Conservation (phyloP, 2,888 invertebrate genomes). For the Neoascia interrupta region DNA sequence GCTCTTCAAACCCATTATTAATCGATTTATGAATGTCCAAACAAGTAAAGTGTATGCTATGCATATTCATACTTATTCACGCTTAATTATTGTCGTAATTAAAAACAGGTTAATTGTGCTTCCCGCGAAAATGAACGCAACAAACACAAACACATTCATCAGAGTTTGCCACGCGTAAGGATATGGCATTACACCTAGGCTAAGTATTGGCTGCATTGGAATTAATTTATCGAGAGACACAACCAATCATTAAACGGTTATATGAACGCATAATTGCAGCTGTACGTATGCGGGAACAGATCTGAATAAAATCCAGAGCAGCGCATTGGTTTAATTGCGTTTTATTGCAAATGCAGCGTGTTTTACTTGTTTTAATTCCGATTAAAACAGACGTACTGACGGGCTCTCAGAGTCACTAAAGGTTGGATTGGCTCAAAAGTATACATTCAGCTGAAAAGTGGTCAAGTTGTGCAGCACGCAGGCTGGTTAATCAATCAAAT, state of each 20-base stretch:
- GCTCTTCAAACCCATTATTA: slow-evolving; percentile 15
- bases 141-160: neutral
- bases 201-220: slow-evolving; percentile 4
- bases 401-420: neutral
- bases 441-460: neutral
- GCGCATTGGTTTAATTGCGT: slow-evolving; percentile 10
- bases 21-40: slow-evolving; percentile 38
- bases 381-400: neutral
- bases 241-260: slow-evolving; percentile 55
- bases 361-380: neutral
- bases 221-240: slow-evolving; percentile 36
- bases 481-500: slow-evolving; percentile 8
- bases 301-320: neutral
- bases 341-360: slow-evolving; percentile 3
- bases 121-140: neutral
- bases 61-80: no score
- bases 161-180: neutral
- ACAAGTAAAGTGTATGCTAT: no score
- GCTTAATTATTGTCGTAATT: slow-evolving; percentile 47
- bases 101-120: slow-evolving; percentile 49
- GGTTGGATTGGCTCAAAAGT: neutral
- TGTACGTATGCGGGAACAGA: neutral
- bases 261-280: slow-evolving; percentile 46
- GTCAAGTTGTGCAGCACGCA: neutral
- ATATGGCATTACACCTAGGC: slow-evolving; percentile 1